Conservation (phyloP, 2,888 invertebrate genomes). For the Caenorhabditis auriculariae region DNA sequence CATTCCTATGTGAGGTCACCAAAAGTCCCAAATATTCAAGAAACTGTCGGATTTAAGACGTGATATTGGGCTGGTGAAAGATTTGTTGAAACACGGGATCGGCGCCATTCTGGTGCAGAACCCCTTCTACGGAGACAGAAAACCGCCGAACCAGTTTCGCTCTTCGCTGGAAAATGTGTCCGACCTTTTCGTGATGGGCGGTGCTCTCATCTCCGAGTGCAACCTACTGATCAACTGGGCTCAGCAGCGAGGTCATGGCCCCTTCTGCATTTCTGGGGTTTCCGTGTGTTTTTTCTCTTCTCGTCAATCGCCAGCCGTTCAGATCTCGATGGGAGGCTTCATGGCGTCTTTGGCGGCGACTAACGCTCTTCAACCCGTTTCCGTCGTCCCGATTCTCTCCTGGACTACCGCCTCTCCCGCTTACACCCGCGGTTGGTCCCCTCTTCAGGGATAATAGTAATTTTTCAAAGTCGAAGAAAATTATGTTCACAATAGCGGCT, state of each 20-base stretch:
- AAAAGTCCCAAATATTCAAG: slow-evolving; percentile 65
- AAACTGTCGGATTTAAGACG: slow-evolving; percentile 74
- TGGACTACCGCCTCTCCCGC: slow-evolving; percentile 96
- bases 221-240: slow-evolving; percentile 87
- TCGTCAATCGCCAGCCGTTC: background rate
- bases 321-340: slow-evolving; percentile 69
- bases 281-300: slow-evolving; percentile 4
- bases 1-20: slow-evolving; percentile 82
- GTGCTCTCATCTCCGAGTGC: slow-evolving; percentile 88
- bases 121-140: slow-evolving; percentile 77
- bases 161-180: slow-evolving; percentile 91
- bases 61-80: slow-evolving; percentile 84
- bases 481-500: too few species aligned
- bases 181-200: slow-evolving; percentile 98
- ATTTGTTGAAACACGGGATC: slow-evolving; percentile 85
- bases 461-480: too few species aligned
- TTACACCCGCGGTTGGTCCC: slow-evolving; percentile 69
- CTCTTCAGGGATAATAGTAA: too few species aligned
- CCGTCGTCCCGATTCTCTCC: slow-evolving; percentile 89
- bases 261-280: slow-evolving; percentile 84
- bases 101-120: slow-evolving; percentile 93
- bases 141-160: slow-evolving; percentile 48
- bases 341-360: slow-evolving; percentile 97
- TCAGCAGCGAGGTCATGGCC: slow-evolving; percentile 84
- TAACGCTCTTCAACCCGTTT: slow-evolving; percentile 87